Evolutionary conservation across 2,888 invertebrate genomes (phyloP).

Genomic region (Caenorhabditis zanzibari): DNA sequence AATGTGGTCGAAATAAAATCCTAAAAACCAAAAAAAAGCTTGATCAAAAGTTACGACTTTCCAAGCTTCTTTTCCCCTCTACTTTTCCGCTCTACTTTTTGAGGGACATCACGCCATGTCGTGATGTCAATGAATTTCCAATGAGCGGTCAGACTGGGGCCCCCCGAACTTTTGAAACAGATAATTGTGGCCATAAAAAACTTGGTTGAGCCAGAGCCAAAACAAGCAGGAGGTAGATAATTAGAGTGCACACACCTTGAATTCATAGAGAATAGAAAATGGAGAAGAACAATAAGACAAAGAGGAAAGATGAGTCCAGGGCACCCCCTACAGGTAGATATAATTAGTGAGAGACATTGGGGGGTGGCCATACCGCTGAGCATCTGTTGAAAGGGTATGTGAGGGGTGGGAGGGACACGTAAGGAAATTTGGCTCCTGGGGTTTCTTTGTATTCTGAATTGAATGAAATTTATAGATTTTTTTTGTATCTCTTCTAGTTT

Average conservation of each 20-base stretch:
- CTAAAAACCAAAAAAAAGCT: slow-evolving; percentile 8
- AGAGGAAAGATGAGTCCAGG: slow-evolving; percentile 4
- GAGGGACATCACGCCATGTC: slow-evolving; percentile 26
- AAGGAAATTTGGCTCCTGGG: too few species aligned
- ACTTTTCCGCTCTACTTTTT: neutral
- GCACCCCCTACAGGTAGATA: slow-evolving; percentile 20
- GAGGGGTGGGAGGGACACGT: neutral
- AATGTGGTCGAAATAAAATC: too few species aligned
- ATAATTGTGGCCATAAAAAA: neutral
- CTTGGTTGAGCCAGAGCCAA: slow-evolving; percentile 11
- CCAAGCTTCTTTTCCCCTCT: neutral
- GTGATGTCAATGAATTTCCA: slow-evolving; percentile 61
- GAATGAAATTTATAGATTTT: too few species aligned
- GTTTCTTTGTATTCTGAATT: too few species aligned
- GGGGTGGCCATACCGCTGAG: slow-evolving; percentile 19
- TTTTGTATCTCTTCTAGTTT: too few species aligned
- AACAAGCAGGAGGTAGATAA: neutral
- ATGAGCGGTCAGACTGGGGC: slow-evolving; percentile 7
- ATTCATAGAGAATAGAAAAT: slow-evolving; percentile 17
- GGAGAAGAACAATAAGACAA: slow-evolving; percentile 14
- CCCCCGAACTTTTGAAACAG: neutral
- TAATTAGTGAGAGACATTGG: slow-evolving; percentile 55
- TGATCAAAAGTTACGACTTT: slow-evolving; percentile 4
- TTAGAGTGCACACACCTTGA: slow-evolving; percentile 1
- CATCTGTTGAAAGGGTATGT: slow-evolving; percentile 45